A percentile compares a stretch with the other conserved stretches of the same genome.
phyloP scores from a whole-genome alignment of 2,113 vertebrate species.

The Corythoichthys haematopterus region DNA sequence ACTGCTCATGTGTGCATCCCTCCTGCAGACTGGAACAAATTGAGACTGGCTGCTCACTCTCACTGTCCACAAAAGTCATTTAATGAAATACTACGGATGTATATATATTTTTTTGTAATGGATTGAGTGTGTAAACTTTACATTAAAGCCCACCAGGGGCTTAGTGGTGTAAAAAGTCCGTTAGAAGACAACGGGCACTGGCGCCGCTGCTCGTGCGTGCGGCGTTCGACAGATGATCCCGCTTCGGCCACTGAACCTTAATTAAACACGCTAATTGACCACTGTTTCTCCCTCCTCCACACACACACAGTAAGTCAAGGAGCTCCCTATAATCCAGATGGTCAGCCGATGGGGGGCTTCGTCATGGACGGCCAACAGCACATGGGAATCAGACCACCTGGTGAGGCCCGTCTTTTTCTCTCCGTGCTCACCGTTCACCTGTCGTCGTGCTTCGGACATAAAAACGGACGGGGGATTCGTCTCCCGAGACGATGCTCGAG shows the following conservation, averaged over 20 bases:
- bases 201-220: conserved; percentile 46
- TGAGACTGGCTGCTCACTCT: conserved; percentile 81
- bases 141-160: conserved; percentile 49
- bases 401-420: conserved; percentile 71
- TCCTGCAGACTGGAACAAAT: conserved; percentile 68
- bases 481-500: not conserved
- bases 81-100: not conserved
- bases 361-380: conserved; percentile 99
- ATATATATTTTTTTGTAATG: not conserved
- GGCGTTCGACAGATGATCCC: conserved; percentile 66
- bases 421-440: not conserved
- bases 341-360: conserved; percentile 98
- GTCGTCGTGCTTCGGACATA: not conserved
- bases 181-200: conserved; percentile 37
- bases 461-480: not conserved
- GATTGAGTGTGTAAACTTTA: conserved; percentile 1
- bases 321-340: conserved; percentile 96
- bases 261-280: conserved; percentile 78
- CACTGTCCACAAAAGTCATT: not conserved
- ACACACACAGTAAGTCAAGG: conserved; percentile 93
- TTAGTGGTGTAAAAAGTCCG: conserved; percentile 35
- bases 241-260: conserved; percentile 68
- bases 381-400: conserved; percentile 99
- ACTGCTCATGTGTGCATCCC: conserved; percentile 40
- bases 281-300: conserved; percentile 61